Base-by-base conservation (phyloP, 1,140 invertebrate genomes). In the Cyphomyrmex costatus region DNA sequence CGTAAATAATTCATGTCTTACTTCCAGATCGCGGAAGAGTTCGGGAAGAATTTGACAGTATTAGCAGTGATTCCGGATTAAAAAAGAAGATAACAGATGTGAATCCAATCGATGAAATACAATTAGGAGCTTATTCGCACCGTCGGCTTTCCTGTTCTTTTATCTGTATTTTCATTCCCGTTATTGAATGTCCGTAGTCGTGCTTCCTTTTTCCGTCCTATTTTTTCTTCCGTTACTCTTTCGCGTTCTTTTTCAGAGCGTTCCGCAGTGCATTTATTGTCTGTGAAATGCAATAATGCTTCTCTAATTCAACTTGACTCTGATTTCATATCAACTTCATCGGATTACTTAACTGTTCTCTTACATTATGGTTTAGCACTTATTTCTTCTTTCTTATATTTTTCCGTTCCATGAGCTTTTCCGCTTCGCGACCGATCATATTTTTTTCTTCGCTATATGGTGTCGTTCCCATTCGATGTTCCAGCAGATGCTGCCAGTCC, bases 401-500 rank as follows among this genome's bases (percentile, higher is more conserved):
- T 78, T 24, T 12, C 46, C 30, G 76, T 53, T 21, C 70, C 58
- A 16, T 56, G 12, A 58, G n/a, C 68, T 33, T n/a, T n/a, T 14
- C 5, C 36, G 51, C 42, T 30, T 60, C 27, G 33, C 51, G 24
- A 36, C 53, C 21, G 8, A 58, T 53, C n/a, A n/a, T 77, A 70
- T 86, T 66, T 66, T 56, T 68, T 42, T 16, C 61, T 33, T 2
- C 21, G 53, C 58, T 68, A 58, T 51, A 79, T 70, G 60, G 19
- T 68, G 30, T 24, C 71, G 46, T 30, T 66, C 53, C 30, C 60
- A 68, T 10, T 16, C 88, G 74, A 85, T 90, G 89, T 90, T 85
- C 78, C 86, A 65, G n/a, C 89, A 90, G 89, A 90, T 88, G 89
- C 89, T 77, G 86, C 80, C 86, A 46, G 46, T 68, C 27, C 61